These are phyloP conservation scores for Julus scanicus DNA, from an alignment of 2,888 invertebrate species.

Conservation along the genomic window DNA sequence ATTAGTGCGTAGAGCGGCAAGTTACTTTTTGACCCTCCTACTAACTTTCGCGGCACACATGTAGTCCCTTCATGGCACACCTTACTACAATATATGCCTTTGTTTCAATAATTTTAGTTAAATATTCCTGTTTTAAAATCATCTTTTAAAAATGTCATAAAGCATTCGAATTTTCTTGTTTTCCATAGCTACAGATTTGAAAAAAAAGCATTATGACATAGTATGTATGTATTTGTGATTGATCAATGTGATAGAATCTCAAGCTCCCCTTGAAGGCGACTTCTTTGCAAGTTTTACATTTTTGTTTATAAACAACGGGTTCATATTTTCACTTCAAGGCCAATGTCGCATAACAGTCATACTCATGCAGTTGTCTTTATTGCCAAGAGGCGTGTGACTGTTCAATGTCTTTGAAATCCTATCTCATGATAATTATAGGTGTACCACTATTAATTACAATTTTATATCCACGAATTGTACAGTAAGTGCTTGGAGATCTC, in stretches of 20 bases:
- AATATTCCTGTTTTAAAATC: no score
- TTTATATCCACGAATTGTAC: background rate
- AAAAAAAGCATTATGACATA: no score
- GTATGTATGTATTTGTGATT: background rate
- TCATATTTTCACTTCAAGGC: background rate
- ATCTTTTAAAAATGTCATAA: no score
- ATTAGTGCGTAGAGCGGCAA: no score
- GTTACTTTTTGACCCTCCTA: no score
- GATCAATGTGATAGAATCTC: background rate
- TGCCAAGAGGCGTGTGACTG: background rate
- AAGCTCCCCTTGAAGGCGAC: background rate
- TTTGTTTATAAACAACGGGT: conserved; percentile 17
- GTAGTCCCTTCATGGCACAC: no score
- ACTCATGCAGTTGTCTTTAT: background rate
- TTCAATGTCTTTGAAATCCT: conserved; percentile 17
- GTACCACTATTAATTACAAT: background rate
- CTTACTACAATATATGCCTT: no score
- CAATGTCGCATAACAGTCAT: background rate
- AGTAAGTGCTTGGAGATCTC: background rate
- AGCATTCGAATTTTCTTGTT: no score
- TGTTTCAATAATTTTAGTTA: no score
- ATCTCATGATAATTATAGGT: background rate
- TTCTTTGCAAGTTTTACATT: background rate
- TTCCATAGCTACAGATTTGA: no score
- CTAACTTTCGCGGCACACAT: no score